Base-by-base conservation (phyloP, 1,140 invertebrate genomes). In the Tetragonula clypearis region DNA sequence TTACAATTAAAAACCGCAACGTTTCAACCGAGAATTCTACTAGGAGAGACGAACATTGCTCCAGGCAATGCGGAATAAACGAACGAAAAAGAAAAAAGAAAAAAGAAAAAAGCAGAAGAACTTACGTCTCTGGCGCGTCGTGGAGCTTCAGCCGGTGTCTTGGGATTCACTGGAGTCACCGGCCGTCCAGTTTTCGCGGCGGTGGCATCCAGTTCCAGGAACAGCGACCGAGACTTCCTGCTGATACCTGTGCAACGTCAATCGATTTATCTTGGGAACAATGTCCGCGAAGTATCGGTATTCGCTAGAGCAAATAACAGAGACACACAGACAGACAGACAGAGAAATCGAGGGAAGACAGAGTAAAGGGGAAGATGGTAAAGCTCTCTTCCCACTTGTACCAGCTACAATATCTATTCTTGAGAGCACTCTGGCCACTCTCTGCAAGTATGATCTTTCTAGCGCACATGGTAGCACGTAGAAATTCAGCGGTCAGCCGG, bases 171-270 rank as follows among this genome's bases (percentile, higher is more conserved):
- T 11, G 93, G 93, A 77, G 93, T 94, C 74, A 95, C 93, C n/a
- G 94, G 93, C 87, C 93, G 88, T 82, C 94, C 93, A 58, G 91
- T 93, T 91, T 95, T 95, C n/a, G 94, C 93, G 15, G 94, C 93
- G 92, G 92, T 96, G 95, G 98, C 97, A 92, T 99, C 98, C 85
- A 99, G 93, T 95, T 98, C 97, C 94, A 98, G 95, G 93, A 98
- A 99, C 71, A 98, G 95, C 60, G 96, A 97, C 30, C 98, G 96
- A 0, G 98, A 98, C 92, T 98, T 97, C 93, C 98, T 98, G 82
- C 97, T 97, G 79, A 98, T 98, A 89, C 97, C 98, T 98, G 92
- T 9, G 89, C 82, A 86, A 69, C 55, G n/a, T 23, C 26, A 53
- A 66, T 66, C 41, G 21, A 53, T 74, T 53, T 72, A 74, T 74